phyloP scores from a whole-genome alignment of 2,888 invertebrate genomes.

The Tridacna crocea region DNA sequence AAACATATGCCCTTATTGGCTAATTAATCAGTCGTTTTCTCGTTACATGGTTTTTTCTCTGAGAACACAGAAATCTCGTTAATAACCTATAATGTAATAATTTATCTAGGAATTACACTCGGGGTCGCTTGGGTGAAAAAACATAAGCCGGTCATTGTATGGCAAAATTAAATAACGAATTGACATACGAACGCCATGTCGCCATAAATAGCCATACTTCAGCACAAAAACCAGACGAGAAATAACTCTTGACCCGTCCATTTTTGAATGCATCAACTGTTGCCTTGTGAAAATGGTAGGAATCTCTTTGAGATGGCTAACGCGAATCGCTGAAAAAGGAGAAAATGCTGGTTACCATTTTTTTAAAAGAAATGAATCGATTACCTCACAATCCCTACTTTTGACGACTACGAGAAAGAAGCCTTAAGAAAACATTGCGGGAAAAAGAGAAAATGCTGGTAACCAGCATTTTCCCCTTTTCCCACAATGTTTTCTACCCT shows the following conservation, averaged over 20 bases:
- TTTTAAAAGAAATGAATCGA: background rate
- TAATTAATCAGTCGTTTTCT: constrained; percentile 7
- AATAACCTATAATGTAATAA: constrained; percentile 37
- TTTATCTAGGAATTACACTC: constrained; percentile 35
- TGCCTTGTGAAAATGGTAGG: too few species aligned
- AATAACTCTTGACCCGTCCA: too few species aligned
- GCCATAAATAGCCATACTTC: too few species aligned
- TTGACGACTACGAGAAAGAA: too few species aligned
- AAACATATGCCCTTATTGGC: constrained; percentile 2
- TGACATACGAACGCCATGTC: background rate
- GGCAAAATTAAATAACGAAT: constrained; percentile 30
- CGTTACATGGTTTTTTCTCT: constrained; percentile 3
- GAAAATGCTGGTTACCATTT: background rate
- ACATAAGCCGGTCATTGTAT: constrained; percentile 26
- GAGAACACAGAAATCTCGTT: constrained; percentile 2
- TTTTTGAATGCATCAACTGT: too few species aligned
- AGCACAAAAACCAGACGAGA: too few species aligned
- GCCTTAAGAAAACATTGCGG: constrained; percentile 2
- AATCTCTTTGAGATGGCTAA: too few species aligned
- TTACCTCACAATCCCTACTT: too few species aligned
- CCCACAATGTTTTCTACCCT: background rate
- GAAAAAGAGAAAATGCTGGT: background rate
- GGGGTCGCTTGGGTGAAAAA: constrained; percentile 31
- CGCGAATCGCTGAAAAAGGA: too few species aligned
- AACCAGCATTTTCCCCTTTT: background rate